These are phyloP conservation scores for Brachionus manjavacas DNA, from an alignment of 1,140 invertebrate genomes.

Conservation along the genomic window DNA sequence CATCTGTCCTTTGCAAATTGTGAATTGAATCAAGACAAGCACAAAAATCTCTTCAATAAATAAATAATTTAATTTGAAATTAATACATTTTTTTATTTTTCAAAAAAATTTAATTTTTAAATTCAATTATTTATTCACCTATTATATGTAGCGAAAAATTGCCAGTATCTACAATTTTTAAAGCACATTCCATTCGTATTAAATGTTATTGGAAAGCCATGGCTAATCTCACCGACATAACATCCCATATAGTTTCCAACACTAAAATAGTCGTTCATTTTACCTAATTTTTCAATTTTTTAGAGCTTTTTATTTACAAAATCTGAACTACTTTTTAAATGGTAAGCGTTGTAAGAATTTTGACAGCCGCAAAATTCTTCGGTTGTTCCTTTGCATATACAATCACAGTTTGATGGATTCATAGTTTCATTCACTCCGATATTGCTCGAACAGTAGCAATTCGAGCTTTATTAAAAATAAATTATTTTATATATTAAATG, in stretches of 20 bases:
- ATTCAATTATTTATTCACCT: background rate
- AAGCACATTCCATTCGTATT: background rate
- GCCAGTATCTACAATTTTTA: background rate
- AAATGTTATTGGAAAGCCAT: background rate
- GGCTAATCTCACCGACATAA: background rate
- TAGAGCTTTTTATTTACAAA: background rate
- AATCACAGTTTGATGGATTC: background rate
- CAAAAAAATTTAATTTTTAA: no score
- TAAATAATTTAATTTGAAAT: background rate
- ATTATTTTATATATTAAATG: no score
- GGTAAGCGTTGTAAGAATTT: background rate
- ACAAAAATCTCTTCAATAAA: background rate
- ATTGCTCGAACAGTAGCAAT: background rate
- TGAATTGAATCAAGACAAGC: background rate
- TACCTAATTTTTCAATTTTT: background rate
- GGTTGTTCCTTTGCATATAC: background rate
- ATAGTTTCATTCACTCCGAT: no score
- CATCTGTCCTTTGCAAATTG: background rate
- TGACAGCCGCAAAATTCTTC: background rate
- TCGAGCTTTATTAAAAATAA: background rate
- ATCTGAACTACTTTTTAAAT: background rate
- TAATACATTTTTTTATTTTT: no score
- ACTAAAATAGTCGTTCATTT: background rate
- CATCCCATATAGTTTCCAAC: background rate
- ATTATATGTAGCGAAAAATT: background rate